These are phyloP conservation scores for Corythoichthys haematopterus DNA, from an alignment of 2,113 vertebrate genomes.

Conservation along the genomic window DNA sequence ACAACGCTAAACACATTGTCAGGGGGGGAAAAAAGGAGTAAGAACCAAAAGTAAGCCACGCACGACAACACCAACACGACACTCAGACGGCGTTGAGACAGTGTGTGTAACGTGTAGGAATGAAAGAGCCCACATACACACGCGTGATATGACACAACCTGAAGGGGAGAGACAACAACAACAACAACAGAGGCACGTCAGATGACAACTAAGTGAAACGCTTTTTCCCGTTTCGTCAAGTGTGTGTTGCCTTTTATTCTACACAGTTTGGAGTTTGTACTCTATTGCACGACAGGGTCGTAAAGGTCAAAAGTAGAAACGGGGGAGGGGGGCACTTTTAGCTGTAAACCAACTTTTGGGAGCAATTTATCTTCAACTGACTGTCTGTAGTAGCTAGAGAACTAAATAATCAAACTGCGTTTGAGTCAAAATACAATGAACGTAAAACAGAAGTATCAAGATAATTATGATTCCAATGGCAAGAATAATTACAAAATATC, in stretches of 20 bases:
- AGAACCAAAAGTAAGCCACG: conserved; percentile 53
- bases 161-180: conserved; percentile 75
- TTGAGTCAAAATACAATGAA: too few species aligned
- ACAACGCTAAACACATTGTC: conserved; percentile 46
- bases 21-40: neutral
- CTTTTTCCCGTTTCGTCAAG: conserved; percentile 51
- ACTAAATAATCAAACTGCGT: too few species aligned
- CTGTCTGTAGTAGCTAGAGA: too few species aligned
- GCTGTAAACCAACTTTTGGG: neutral
- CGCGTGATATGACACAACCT: conserved; percentile 81
- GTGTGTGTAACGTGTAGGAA: conserved; percentile 68
- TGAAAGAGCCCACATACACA: conserved; percentile 80
- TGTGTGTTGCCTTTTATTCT: conserved; percentile 45
- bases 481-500: too few species aligned
- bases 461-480: too few species aligned
- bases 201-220: conserved; percentile 69
- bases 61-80: conserved; percentile 60
- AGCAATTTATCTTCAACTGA: neutral
- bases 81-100: conserved; percentile 62
- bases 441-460: too few species aligned
- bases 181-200: conserved; percentile 71
- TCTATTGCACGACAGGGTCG: conserved; percentile 19
- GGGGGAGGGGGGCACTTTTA: neutral
- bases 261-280: conserved; percentile 38
- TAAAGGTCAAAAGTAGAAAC: neutral